These are phyloP conservation scores for Brienomyrus longianalis DNA, from an alignment of 2,113 vertebrate genomes.

Conservation along the genomic window DNA sequence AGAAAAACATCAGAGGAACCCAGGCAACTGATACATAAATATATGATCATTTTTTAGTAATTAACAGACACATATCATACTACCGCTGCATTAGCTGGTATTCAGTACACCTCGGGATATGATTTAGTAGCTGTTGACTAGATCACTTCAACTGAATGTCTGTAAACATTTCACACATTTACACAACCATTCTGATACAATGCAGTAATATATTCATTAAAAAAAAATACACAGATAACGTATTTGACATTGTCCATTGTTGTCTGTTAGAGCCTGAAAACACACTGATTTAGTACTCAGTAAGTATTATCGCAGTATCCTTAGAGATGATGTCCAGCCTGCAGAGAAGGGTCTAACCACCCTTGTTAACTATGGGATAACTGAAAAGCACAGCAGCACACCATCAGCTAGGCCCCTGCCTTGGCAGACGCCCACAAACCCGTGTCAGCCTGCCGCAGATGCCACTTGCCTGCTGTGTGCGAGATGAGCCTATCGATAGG, in stretches of 20 bases:
- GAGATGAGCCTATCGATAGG: not conserved
- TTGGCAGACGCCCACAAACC: not conserved
- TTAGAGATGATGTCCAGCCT: not conserved
- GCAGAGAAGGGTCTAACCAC: not conserved
- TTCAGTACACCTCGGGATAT: not conserved
- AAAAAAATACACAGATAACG: not conserved
- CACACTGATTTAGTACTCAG: not conserved
- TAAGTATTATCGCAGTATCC: not conserved
- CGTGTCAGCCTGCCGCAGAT: not conserved
- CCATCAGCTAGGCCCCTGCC: not conserved
- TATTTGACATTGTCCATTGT: not conserved
- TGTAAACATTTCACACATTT: not conserved
- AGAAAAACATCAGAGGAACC: not conserved
- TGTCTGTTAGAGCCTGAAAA: not conserved
- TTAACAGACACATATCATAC: not conserved
- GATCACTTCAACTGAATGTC: not conserved
- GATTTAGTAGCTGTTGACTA: not conserved
- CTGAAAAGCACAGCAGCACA: not conserved
- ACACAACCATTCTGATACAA: not conserved
- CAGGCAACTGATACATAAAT: not conserved
- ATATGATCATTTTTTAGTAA: not conserved
- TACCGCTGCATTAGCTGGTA: not conserved
- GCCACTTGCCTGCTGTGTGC: not conserved
- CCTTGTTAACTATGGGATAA: not conserved
- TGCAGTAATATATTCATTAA: not conserved